phyloP scores from a whole-genome alignment of 2,797 vertebrate species.

The Orestias chungarensis region DNA sequence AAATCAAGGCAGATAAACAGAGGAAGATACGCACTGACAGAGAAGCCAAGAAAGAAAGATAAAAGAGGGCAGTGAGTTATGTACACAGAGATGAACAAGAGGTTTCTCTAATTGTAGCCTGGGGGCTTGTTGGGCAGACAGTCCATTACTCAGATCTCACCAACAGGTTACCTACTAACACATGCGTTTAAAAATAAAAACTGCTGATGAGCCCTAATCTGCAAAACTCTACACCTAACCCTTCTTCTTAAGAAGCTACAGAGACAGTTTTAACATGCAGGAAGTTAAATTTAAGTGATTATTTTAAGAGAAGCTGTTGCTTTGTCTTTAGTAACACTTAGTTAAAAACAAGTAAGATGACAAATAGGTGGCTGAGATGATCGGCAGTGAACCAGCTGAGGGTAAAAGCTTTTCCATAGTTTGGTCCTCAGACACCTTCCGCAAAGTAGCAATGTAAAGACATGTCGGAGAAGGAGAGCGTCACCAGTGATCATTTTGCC shows the following conservation, averaged over 20 bases:
- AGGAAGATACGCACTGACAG: conserved; percentile 27
- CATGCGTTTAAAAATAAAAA: conserved; percentile 63
- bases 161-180: conserved; percentile 71
- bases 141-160: conserved; percentile 67
- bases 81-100: conserved; percentile 56
- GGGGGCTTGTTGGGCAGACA: conserved; percentile 67
- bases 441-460: neutral
- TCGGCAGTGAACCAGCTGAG: no score
- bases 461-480: neutral
- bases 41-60: conserved; percentile 24
- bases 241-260: conserved; percentile 9
- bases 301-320: no score
- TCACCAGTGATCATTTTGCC: neutral
- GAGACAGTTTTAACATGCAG: neutral
- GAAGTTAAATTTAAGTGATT: no score
- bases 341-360: no score
- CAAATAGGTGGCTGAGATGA: no score
- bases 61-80: conserved; percentile 23
- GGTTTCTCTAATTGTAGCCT: conserved; percentile 71
- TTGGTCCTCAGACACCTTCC: no score
- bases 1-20: conserved; percentile 37
- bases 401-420: no score
- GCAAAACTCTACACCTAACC: conserved; percentile 35
- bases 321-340: no score
- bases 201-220: conserved; percentile 60